A percentile compares a stretch with the other conserved stretches of the same genome.
Conservation (phyloP, 1,140 invertebrate genomes). For the Trachelipus rathkii region DNA sequence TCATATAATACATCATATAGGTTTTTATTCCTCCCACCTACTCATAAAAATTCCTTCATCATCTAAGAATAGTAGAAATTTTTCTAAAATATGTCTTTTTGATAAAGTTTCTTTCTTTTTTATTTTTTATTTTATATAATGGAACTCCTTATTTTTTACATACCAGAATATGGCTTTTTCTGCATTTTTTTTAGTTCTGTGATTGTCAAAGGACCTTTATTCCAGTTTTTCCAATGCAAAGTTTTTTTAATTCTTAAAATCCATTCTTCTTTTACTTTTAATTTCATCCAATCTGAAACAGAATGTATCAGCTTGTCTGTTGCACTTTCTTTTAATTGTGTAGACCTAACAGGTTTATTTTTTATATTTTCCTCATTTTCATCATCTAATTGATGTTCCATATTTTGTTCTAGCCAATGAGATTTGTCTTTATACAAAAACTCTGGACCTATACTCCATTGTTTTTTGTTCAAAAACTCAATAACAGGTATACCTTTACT, state of each 20-base stretch:
- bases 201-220: not conserved
- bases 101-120: no score
- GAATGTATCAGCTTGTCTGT: not conserved
- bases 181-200: not conserved
- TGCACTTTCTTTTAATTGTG: not conserved
- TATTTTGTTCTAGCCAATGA: not conserved
- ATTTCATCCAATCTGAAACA: not conserved
- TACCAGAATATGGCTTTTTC: constrained; percentile 6
- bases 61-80: constrained; percentile 23
- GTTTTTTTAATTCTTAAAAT: constrained; percentile 1
- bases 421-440: not conserved
- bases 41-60: constrained; percentile 42
- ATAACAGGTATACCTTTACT: not conserved
- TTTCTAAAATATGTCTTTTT: no score
- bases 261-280: not conserved
- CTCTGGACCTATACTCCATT: not conserved
- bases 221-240: not conserved
- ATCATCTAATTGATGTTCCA: no score
- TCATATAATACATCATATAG: constrained; percentile 33
- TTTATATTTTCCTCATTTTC: not conserved
- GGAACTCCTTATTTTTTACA: not conserved
- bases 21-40: constrained; percentile 40
- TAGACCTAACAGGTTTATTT: not conserved
- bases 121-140: not conserved
- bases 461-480: not conserved